Conservation (phyloP, 2,113 vertebrate genomes). For the Haemorhous mexicanus region DNA sequence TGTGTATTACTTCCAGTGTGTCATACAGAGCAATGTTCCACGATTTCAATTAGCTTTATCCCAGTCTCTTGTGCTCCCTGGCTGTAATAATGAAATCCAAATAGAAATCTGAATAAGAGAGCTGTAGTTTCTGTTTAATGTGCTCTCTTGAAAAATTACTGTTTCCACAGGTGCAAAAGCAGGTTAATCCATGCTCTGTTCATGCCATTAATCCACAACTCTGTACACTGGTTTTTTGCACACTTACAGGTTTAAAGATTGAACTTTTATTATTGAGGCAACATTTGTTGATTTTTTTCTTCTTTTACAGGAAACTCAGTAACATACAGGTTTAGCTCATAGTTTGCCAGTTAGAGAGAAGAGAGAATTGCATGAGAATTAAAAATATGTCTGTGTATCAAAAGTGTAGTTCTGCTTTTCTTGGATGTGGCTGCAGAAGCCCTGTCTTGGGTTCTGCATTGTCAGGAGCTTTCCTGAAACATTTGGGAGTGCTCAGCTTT, state of each 20-base stretch:
- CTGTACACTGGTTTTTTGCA: neutral
- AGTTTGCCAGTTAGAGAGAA: neutral
- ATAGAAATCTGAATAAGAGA: neutral
- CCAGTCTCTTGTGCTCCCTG: neutral
- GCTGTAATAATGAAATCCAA: neutral
- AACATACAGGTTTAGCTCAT: neutral
- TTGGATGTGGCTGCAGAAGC: neutral
- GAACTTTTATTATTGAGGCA: neutral
- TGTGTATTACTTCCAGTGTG: neutral
- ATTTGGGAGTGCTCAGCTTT: neutral
- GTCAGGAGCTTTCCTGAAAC: neutral
- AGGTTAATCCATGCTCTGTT: neutral
- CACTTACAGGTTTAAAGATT: neutral
- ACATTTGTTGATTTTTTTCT: neutral
- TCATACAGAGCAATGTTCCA: neutral
- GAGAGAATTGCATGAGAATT: neutral
- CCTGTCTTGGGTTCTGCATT: neutral
- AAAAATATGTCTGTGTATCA: neutral
- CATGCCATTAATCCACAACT: neutral
- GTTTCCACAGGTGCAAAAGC: neutral
- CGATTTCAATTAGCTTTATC: neutral
- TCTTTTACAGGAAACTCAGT: neutral
- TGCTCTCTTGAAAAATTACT: neutral
- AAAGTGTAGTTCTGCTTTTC: neutral
- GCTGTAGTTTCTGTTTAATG: neutral